Evolutionary conservation across 2,797 vertebrate species (phyloP), one percentile per base, ranked within the genome.

Genomic region (Alcedo quadribrachys): DNA sequence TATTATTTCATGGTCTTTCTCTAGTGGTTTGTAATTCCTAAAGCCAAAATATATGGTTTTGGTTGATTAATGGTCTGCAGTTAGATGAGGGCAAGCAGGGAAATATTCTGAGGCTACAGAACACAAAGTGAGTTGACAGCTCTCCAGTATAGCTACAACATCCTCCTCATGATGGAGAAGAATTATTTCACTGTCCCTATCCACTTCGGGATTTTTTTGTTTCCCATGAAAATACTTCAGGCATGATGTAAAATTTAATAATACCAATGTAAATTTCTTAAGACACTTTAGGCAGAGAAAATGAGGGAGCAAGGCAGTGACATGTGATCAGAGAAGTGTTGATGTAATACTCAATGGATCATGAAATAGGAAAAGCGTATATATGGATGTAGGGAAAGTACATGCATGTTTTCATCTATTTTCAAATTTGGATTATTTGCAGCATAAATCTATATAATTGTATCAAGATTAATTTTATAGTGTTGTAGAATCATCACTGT

Each of bases 1-100:
- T 88, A 70, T 88, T 79, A 80, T 74, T 93, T 93, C 33, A 48
- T 67, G 33, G 42, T n/a, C 17, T 88, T 90, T 81, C 65, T 91
- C 57, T 81, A 45, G 78, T 81, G 74, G 65, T 70, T 92, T 84
- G 30, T 81, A 68, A 37, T 61, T 90, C 61, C 61, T 65, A 82
- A 74, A 91, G 57, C 70, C 68, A 90, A 86, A 91, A 88, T 77
- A 65, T 11, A 81, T 1, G 8, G 21, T 86, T 90, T 87, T 81
- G 63, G 21, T 53, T 78, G 70, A 87, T 83, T 67, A 69, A 78
- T 27, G 22, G 15, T 76, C 77, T 85, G 66, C 28, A 81, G 57
- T 77, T 94, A 87, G 45, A 87, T 82, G 76, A 81, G 50, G n/a
- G 18, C 40, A 58, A 85, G 55, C 40, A 89, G 32, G 69, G 70